A percentile compares a stretch with the other conserved stretches of the same genome.
Evolutionary conservation across 92 coral and sea anemone species (phyloP).

Genomic region (Palythoa caribaeorum): DNA sequence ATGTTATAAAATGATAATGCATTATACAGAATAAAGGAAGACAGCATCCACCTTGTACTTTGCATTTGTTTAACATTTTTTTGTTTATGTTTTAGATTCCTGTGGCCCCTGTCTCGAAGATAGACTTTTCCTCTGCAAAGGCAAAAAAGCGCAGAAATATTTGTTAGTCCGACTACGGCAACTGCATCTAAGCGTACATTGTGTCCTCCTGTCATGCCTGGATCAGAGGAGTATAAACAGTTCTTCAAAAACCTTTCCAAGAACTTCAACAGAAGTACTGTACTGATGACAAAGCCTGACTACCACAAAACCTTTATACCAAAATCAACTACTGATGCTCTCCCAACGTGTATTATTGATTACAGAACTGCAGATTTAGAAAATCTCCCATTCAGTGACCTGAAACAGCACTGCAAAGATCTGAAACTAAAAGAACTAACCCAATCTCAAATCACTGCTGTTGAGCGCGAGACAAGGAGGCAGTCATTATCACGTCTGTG

Average conservation of each 20-base stretch:
- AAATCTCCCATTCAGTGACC: constrained; percentile 43
- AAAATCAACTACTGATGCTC: constrained; percentile 41
- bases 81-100: constrained; percentile 6
- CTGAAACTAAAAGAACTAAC: constrained; percentile 7
- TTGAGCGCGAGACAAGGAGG: constrained; percentile 39
- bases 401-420: constrained; percentile 5
- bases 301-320: constrained; percentile 44
- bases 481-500: constrained; percentile 41
- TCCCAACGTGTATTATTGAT: constrained; percentile 47
- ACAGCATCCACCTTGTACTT: constrained; percentile 5
- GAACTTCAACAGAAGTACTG: constrained; percentile 45
- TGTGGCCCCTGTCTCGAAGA: constrained; percentile 8
- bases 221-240: constrained; percentile 28
- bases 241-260: constrained; percentile 43
- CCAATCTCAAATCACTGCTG: constrained; percentile 30
- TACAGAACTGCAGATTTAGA: constrained; percentile 40
- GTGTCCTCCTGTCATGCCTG: constrained; percentile 32
- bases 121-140: constrained; percentile 8
- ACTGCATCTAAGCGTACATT: constrained; percentile 5
- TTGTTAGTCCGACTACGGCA: background rate
- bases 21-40: background rate
- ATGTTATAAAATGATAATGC: constrained; percentile 5
- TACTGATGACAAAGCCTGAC: constrained; percentile 28
- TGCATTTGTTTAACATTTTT: constrained; percentile 1
- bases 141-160: constrained; percentile 4